These are phyloP conservation scores for Xyliphius kryptos DNA, from an alignment of 2,113 vertebrate genomes.

Conservation along the genomic window DNA sequence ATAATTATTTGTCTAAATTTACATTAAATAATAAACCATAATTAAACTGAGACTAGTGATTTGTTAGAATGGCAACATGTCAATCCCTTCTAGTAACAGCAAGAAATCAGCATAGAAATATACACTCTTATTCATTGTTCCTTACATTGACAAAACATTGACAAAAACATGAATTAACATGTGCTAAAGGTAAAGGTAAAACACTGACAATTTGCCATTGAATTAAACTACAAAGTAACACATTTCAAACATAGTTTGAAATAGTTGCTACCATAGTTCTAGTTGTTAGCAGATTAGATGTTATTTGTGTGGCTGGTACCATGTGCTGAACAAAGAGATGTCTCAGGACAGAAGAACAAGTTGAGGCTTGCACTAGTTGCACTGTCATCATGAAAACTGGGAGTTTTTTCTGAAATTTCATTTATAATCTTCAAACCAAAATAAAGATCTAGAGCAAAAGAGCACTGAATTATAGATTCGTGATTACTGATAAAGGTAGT, in stretches of 20 bases:
- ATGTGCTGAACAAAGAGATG: not conserved
- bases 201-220: not conserved
- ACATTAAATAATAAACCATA: too few species aligned
- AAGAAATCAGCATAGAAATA: too few species aligned
- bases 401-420: constrained; percentile 55
- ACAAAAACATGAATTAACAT: too few species aligned
- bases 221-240: constrained; percentile 3
- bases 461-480: too few species aligned
- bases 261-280: not conserved
- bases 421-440: not conserved
- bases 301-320: not conserved
- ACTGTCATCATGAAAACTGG: not conserved
- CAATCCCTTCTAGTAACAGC: too few species aligned
- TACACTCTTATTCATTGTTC: too few species aligned
- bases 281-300: not conserved
- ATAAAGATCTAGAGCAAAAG: not conserved
- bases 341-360: constrained; percentile 1
- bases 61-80: too few species aligned
- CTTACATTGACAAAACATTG: too few species aligned
- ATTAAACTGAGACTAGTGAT: too few species aligned
- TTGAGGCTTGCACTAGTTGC: not conserved
- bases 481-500: too few species aligned
- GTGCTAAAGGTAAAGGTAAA: not conserved
- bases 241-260: not conserved
- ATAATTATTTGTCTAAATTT: too few species aligned